Base-by-base conservation (phyloP, 2,888 invertebrate species). In the Caenorhabditis angaria region DNA sequence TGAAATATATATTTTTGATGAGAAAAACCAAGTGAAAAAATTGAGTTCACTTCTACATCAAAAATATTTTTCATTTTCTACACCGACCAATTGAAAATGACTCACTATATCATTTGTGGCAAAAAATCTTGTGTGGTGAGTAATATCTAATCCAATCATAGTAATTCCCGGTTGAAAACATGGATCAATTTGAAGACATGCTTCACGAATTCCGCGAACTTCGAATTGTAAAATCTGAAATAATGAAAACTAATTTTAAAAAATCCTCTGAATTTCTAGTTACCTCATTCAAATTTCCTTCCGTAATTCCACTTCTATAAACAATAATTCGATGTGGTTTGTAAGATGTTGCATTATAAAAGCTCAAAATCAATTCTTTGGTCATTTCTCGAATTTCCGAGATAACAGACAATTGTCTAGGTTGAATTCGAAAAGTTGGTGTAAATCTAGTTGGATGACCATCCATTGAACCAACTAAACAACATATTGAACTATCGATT, bases 141-240 rank as follows among this genome's bases (percentile, higher is more conserved):
- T 65, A 28, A 65, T 53, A 48, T 73, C 65, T 14, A 69, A 27
- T 35, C 65, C 67, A 41, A 73, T 69, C 22, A 73, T 59, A n/a
- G 73, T 73, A 65, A 73, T 61, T 29, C 69, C 73, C 6, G 73
- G 73, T 41, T 73, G 61, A 25, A 41, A 73, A 22, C n/a, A 32
- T 0, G 27, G 12, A 25, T 73, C 73, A 48, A 73, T 73, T 8
- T 48, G 24, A 0, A 63, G 18, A 47, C 73, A 73, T 3, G 73
- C 73, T 10, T 69, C 57, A 0, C 73, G 68, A 20, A 73, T 28
- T 14, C 59, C 73, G 0, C 73, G 58, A 8, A 73, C 29, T 51
- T 73, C 73, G 35, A 47, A 28, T 56, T 73, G 73, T 0, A 73
- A 53, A 53, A 73, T 65, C 65, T 62, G 32, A 29, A 56, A 56